Percentiles rank a stretch among this genome's conserved stretches.
Conservation (phyloP, 2,113 vertebrate genomes). For the Balaenoptera acutorostrata region DNA sequence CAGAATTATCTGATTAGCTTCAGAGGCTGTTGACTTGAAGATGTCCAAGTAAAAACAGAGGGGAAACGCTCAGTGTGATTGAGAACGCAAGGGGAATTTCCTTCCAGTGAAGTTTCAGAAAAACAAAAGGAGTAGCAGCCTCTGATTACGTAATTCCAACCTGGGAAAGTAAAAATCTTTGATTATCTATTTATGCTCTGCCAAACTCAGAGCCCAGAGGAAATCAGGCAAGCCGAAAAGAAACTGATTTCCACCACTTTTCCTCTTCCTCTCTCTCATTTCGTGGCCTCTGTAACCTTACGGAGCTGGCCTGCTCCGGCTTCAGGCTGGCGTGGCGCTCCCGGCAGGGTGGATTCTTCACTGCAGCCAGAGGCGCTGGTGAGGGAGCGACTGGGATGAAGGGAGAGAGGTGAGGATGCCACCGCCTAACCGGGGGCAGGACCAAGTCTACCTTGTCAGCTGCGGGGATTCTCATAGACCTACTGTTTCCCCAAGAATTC, state of each 20-base stretch:
- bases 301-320: accelerated
- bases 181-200: conserved; percentile 49
- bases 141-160: conserved; percentile 40
- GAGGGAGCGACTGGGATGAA: background rate
- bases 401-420: accelerated
- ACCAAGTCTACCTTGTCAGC: background rate
- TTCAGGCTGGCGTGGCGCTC: background rate
- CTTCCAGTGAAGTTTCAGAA: conserved; percentile 16
- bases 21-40: background rate
- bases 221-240: background rate
- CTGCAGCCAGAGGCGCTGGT: accelerated
- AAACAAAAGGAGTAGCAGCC: background rate
- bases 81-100: background rate
- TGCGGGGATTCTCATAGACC: background rate
- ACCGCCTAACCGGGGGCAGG: background rate
- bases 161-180: conserved; percentile 37
- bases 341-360: background rate
- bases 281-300: accelerated
- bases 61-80: background rate
- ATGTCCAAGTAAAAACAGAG: conserved; percentile 24
- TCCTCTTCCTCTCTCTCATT: background rate
- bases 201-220: background rate
- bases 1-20: conserved; percentile 44
- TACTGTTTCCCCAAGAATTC: background rate
- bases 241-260: background rate